These are phyloP conservation scores for Lutjanus argentimaculatus DNA, from an alignment of 2,797 vertebrate genomes.

Conservation along the genomic window DNA sequence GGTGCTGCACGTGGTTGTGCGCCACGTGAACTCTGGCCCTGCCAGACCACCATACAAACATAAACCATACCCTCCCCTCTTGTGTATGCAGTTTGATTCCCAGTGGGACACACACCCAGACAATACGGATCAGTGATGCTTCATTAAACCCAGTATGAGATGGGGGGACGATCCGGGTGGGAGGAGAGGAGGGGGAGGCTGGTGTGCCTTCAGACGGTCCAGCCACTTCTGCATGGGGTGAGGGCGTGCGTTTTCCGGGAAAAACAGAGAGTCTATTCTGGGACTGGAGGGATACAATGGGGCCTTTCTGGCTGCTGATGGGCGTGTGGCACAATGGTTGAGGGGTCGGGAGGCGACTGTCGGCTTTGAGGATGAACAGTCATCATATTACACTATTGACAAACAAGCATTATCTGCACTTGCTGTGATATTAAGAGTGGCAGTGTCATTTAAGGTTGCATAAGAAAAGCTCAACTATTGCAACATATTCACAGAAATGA, in stretches of 20 bases:
- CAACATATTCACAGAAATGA: neutral
- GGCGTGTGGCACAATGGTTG: constrained; percentile 57
- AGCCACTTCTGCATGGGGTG: constrained; percentile 43
- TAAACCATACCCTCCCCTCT: constrained; percentile 57
- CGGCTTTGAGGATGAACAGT: constrained; percentile 58
- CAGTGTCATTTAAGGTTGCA: neutral
- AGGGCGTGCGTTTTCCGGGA: constrained; percentile 77
- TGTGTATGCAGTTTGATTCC: constrained; percentile 77
- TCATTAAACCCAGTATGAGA: constrained; percentile 83
- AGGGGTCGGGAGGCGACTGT: constrained; percentile 34
- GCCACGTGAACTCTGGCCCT: constrained; percentile 68
- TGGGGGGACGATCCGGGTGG: constrained; percentile 34
- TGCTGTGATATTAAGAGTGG: constrained; percentile 33
- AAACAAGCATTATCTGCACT: constrained; percentile 46
- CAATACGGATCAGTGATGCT: constrained; percentile 84
- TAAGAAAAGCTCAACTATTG: neutral
- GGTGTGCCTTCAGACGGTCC: constrained; percentile 61
- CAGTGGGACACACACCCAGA: constrained; percentile 77
- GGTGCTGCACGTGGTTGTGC: constrained; percentile 58
- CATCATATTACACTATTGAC: constrained; percentile 51
- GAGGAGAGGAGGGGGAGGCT: constrained; percentile 6
- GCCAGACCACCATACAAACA: constrained; percentile 68
- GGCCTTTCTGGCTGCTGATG: constrained; percentile 63
- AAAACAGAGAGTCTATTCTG: constrained; percentile 73
- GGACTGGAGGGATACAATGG: constrained; percentile 65